Evolutionary conservation across 2,888 invertebrate species (phyloP), one percentile per base, ranked within the genome.

Genomic region (Arctia plantaginis): DNA sequence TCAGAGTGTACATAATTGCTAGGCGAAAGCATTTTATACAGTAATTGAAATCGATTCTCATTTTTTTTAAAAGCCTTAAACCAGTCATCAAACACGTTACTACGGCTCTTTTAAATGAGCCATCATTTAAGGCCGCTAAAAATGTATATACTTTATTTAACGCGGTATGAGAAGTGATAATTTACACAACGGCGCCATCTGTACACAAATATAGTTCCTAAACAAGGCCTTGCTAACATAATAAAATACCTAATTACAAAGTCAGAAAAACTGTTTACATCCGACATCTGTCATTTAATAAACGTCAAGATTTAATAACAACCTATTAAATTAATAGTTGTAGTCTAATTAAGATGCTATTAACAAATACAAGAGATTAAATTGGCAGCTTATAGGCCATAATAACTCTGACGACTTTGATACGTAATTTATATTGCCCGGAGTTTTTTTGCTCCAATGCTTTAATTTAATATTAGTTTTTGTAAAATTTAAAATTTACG

Each of bases 301-400:
- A 44, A 59, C 35, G n/a, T 44, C 27, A 55, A 71, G 59, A 71
- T 77, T 39, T 69, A 62, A 69, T 69, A 41, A 30, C 51, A 62
- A 47, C 20, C 65, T 62, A 51, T 66, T 71, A 69, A 41, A 65
- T 69, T 67, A 72, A 68, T 72, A 73, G 71, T 68, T 18, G 35
- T 59, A 68, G 68, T 41, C 39, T 69, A 39, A 71, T 75, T 75
- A 75, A 75, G 73, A 66, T 59, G 68, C 47, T 23, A 44, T 62
- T 67, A 74, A 70, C 67, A 69, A 73, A 75, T 66, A 59, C 51
- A 67, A 66, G 64, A 67, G 44, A 55, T 72, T 74, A 70, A 72
- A 70, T 72, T 70, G 59, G 35, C 27, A 62, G n/a, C 70, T 74
- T 71, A 74, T 74, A 62, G 35, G 12, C 39, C 18, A 59, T 69